phyloP scores from a whole-genome alignment of 1,140 invertebrate genomes.

The Aphaenogaster rudis region DNA sequence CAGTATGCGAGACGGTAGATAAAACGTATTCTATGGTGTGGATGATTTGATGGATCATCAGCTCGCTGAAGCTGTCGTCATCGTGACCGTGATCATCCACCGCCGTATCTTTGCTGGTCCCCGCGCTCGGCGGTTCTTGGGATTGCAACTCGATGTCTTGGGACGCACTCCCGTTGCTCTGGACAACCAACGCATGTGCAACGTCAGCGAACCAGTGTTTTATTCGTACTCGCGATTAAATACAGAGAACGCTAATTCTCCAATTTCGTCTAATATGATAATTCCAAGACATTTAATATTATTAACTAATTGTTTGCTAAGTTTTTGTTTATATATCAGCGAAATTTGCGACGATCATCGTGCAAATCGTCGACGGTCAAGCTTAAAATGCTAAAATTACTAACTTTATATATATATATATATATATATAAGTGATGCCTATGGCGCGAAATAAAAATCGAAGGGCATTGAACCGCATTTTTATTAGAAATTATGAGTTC shows the following conservation, averaged over 20 bases:
- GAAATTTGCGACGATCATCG: background rate
- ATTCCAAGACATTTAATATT: slow-evolving; percentile 9
- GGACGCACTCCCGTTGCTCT: slow-evolving; percentile 77
- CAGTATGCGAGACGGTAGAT: slow-evolving; percentile 98
- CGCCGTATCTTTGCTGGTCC: slow-evolving; percentile 56
- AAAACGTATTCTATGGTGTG: slow-evolving; percentile 99
- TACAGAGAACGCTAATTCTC: background rate
- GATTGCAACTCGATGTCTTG: slow-evolving; percentile 82
- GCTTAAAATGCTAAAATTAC: background rate
- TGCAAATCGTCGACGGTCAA: too few species aligned
- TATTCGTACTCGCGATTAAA: background rate
- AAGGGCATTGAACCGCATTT: background rate
- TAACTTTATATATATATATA: background rate
- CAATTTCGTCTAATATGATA: background rate
- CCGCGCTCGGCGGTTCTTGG: slow-evolving; percentile 36
- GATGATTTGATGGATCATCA: slow-evolving; percentile 97
- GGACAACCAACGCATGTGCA: background rate
- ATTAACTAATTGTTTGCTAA: background rate
- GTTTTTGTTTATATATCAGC: background rate
- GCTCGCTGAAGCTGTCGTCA: slow-evolving; percentile 92
- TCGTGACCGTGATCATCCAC: slow-evolving; percentile 56
- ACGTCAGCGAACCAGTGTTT: background rate
- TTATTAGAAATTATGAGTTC: background rate
- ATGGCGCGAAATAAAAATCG: background rate
- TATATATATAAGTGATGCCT: background rate